Base-by-base conservation (phyloP, 2,797 vertebrate genomes). In the Dipus sagitta region DNA sequence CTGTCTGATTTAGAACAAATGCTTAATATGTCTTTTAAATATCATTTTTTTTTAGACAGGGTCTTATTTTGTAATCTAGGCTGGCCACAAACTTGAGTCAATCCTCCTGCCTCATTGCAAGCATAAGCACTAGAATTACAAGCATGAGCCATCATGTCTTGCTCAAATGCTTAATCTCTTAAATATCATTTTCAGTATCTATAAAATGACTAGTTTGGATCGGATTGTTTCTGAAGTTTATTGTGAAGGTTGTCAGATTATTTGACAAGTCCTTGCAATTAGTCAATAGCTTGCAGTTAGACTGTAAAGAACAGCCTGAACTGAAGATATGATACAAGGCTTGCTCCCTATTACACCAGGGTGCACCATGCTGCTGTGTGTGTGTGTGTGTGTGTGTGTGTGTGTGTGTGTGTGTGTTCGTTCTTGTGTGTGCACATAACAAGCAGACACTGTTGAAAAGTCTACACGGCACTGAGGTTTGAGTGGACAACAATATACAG, bases 201-300 rank as follows among this genome's bases (percentile, higher is more conserved):
- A 15, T 94, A 93, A 86, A 92, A 67, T 76, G 42, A 89, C 91
- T 74, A 21, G 8, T 86, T 94, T 83, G 72, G 12, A 76, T 95
- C 38, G 24, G 67, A 83, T 91, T 80, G 79, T 30, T 68, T 92
- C 64, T 88, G 83, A 88, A 95, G 62, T 47, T 68, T 34, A 92
- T 92, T 67, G 42, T 34, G 26, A 32, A 79, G 26, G 23, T 62
- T 34, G 13, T 70, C n/a, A 24, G 13, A 8, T 67, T 58, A 68
- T 89, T 83, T 91, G 89, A 93, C 14, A 68, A 81, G 17, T 62
- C 32, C 32, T 90, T 68, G 30, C 77, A 89, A 67, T 86, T 79
- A 90, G 70, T 68, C 84, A 74, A 70, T 86, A 86, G 38, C 58
- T 74, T 74, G 81, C 13, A 85, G 38, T 34, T 88, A 54, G 93